Conservation (phyloP, 2,888 invertebrate species). For the Gymnosoma rotundatum region DNA sequence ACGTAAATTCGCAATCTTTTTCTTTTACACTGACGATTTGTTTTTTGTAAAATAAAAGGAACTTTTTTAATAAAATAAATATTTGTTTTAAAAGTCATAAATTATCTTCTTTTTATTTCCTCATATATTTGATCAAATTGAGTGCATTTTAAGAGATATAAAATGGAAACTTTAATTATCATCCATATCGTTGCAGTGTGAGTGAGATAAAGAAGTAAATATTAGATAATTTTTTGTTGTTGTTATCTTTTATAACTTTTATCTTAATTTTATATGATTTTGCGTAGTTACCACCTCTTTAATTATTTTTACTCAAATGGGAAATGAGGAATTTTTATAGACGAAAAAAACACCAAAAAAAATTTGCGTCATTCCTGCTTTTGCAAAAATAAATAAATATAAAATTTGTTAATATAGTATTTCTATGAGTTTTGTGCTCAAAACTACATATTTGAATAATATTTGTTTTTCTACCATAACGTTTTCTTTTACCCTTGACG, state of each 20-base stretch:
- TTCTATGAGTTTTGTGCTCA: background rate
- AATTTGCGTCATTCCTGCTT: no score
- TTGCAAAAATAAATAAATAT: background rate
- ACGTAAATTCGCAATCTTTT: no score
- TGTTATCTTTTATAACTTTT: no score
- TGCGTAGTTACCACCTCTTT: no score
- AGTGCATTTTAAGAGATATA: background rate
- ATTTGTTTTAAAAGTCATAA: background rate
- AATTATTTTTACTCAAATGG: no score
- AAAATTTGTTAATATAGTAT: background rate
- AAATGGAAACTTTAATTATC: no score
- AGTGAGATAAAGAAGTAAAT: background rate
- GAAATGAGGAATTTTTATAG: no score
- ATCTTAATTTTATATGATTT: no score
- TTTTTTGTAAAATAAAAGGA: no score
- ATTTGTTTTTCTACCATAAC: background rate
- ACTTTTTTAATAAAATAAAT: background rate
- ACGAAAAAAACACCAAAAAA: no score
- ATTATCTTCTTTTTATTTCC: background rate
- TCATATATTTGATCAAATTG: background rate
- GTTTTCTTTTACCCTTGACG: background rate
- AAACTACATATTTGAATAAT: slow-evolving; percentile 12
- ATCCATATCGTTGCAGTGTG: background rate
- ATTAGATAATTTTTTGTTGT: no score
- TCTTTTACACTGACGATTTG: no score